These are phyloP conservation scores for Morelia viridis DNA, from an alignment of 2,797 vertebrate species.

Conservation along the genomic window DNA sequence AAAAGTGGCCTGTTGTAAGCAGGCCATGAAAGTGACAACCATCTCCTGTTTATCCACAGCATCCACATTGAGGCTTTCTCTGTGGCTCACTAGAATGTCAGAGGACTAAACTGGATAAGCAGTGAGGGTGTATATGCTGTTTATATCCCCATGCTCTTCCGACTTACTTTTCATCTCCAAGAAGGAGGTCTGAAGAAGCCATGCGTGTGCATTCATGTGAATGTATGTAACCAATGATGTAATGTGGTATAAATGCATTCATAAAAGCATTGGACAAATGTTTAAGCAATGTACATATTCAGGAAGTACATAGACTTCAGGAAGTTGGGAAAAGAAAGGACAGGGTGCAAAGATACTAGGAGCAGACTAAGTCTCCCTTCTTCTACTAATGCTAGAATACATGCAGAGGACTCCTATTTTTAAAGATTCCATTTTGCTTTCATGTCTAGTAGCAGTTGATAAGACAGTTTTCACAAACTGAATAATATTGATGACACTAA, in stretches of 20 bases:
- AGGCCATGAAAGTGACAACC: neutral
- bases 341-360: too few species aligned
- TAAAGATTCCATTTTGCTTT: neutral
- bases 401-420: neutral
- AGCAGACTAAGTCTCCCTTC: too few species aligned
- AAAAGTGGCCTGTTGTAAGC: neutral
- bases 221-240: neutral
- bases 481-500: neutral
- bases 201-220: neutral
- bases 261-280: neutral
- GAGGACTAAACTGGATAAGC: neutral
- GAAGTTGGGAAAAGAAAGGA: too few species aligned
- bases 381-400: neutral
- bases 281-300: neutral
- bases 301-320: too few species aligned
- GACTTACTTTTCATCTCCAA: neutral
- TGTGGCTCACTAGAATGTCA: neutral
- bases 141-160: neutral
- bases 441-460: neutral
- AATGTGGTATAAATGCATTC: neutral
- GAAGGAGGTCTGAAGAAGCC: neutral
- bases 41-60: neutral
- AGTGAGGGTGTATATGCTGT: neutral
- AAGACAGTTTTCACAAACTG: neutral
- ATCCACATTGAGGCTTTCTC: neutral